Base-by-base conservation (phyloP, 2,888 invertebrate species). In the Spilosoma lubricipeda region DNA sequence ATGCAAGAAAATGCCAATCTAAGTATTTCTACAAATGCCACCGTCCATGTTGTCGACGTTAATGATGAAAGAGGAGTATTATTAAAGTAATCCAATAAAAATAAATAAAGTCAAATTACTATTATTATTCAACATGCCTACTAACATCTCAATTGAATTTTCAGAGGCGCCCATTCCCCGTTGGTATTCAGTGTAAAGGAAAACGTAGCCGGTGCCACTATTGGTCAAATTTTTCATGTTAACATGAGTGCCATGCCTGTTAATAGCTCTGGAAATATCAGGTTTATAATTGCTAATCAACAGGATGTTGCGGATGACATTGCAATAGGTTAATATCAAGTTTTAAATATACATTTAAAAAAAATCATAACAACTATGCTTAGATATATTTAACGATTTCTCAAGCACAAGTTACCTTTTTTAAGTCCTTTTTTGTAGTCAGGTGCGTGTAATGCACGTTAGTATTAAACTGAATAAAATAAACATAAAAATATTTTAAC, bases 281-380 rank as follows among this genome's bases (percentile, higher is more conserved):
- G 97, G 80, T 98, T 98, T 83, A 96, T 98, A 36, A 97, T 98
- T 79, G 98, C 98, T 59, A 98, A 98, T 92, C 98, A 98, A 86
- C 97, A 98, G 85, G 98, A 98, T 89, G 97, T 98, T 7, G 96
- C 97, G 30, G 98, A 98, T 86, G 97, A 97, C 86, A 98, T 98
- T 80, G 97, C 97, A 48, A 97, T 98, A 56, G 97, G 97, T 89
- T 96, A 83, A 71, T 20, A 23, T 63, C 11, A 64, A 39, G 4
- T 33, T 39, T 30, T 33, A 36, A 52, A 3, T 56, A 13, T 45
- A 20, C 20, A 48, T 11, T 52, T 67, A 52, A 52, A 13, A 36
- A 56, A 23, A 2, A 33, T 45, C 30, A 63, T 63, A 30, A 63
- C 30, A 15, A 63, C 27, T 63, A 5, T 15, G 13, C 15, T 18